phyloP scores from a whole-genome alignment of 30 jellyfish, hydroid and myxozoan genomes.

The Mastigias papua region DNA sequence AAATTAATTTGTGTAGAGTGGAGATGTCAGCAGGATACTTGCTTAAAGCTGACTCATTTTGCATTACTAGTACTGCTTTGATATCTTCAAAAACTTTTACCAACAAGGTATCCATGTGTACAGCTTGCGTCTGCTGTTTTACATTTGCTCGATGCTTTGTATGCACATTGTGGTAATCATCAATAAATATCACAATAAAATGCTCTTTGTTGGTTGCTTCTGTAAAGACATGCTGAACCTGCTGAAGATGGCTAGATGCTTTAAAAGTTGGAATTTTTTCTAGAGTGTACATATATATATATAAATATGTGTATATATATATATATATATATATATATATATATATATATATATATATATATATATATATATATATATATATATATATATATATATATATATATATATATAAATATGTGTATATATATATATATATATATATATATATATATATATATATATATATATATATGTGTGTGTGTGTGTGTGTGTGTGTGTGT shows the following conservation, averaged over 20 bases:
- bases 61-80: background rate
- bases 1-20: slow-evolving; percentile 1
- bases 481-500: too few relatives aligned
- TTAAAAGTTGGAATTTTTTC: too few relatives aligned
- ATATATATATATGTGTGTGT: too few relatives aligned
- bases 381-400: too few relatives aligned
- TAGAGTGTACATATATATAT: too few relatives aligned
- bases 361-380: too few relatives aligned
- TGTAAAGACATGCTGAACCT: background rate
- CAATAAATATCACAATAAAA: slow-evolving; percentile 35
- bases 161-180: slow-evolving; percentile 53
- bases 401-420: too few relatives aligned
- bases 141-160: slow-evolving; percentile 46
- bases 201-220: slow-evolving; percentile 26
- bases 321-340: too few relatives aligned
- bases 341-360: too few relatives aligned
- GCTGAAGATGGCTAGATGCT: slow-evolving; percentile 13
- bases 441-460: too few relatives aligned
- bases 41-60: slow-evolving; percentile 6
- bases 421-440: too few relatives aligned
- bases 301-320: too few relatives aligned
- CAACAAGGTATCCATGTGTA: slow-evolving; percentile 53
- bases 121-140: slow-evolving; percentile 25
- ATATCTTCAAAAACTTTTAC: slow-evolving; percentile 32
- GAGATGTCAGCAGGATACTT: slow-evolving; percentile 21